Conservation (phyloP, 2,888 invertebrate species). For the Tanytarsus gracilentus region DNA sequence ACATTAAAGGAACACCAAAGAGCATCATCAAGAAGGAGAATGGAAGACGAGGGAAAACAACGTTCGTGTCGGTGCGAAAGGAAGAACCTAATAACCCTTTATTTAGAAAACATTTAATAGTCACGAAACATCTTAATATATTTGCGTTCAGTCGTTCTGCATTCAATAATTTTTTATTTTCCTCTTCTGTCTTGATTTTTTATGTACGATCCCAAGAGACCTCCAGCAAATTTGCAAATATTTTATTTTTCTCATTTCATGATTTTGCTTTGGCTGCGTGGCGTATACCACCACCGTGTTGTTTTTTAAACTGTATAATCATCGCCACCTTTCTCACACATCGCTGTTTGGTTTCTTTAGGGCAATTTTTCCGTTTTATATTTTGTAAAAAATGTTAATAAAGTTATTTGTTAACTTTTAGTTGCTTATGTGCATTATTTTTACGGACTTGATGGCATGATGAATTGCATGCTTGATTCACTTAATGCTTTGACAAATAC, state of each 20-base stretch:
- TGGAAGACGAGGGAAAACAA: background rate
- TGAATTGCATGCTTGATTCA: too few species aligned
- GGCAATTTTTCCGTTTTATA: background rate
- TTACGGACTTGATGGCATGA: too few species aligned
- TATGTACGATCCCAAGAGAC: background rate
- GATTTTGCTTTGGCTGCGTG: background rate
- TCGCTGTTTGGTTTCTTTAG: slow-evolving; percentile 8
- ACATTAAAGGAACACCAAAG: slow-evolving; percentile 16
- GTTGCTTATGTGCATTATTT: too few species aligned
- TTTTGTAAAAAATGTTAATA: background rate
- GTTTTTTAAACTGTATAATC: slow-evolving; percentile 21
- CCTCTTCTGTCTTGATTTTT: background rate
- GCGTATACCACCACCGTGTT: slow-evolving; percentile 7
- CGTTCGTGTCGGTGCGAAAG: slow-evolving; percentile 32
- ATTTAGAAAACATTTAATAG: slow-evolving; percentile 32
- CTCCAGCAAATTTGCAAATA: slow-evolving; percentile 14
- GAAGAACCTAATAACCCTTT: slow-evolving; percentile 32
- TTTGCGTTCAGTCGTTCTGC: slow-evolving; percentile 1
- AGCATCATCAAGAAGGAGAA: background rate
- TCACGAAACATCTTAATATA: slow-evolving; percentile 43
- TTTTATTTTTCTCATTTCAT: slow-evolving; percentile 5
- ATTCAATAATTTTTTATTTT: background rate
- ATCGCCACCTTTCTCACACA: slow-evolving; percentile 26
- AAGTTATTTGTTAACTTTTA: background rate
- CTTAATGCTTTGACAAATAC: too few species aligned